Evolutionary conservation across 2,888 invertebrate genomes (phyloP), one percentile per base, ranked within the genome.

Genomic region (Plebejus argus): DNA sequence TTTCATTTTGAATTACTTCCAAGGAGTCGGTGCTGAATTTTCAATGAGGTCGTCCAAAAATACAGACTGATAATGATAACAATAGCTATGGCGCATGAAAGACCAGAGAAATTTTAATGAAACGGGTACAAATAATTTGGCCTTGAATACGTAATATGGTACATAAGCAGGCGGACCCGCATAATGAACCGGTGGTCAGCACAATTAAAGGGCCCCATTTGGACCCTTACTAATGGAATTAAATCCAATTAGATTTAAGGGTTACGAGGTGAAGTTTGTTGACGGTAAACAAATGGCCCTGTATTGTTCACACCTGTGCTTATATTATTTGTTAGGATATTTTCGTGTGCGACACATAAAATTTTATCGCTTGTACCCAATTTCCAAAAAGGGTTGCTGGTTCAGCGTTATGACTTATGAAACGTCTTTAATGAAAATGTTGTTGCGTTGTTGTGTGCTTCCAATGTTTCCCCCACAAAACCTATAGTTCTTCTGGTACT

Each of bases 211-310:
- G 90, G 87, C 84, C 89, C 91, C 91, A 91, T 91, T 92, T 91
- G 91, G 91, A 91, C 92, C 92, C 90, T 89, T 85, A 90, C 89
- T 93, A 94, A 94, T 94, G 93, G 93, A 93, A 93, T 93, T 92
- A 91, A 92, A 93, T 92, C 92, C 93, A 93, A 93, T 93, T 94
- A 93, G 91, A 92, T 92, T 92, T 92, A 90, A 92, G 92, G 83
- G 93, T 91, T 91, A 92, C 91, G 91, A 91, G 91, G 92, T 91
- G 92, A 91, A 92, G 91, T 93, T 93, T 91, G 89, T 89, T 88
- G 87, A 87, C 89, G 87, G 91, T 89, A 90, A 91, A 92, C 92
- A 93, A 93, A 92, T 92, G 89, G 89, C 86, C 87, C 87, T 88
- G 88, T 90, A 89, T 85, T 87, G 87, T 85, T 86, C 87, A 82